Conservation (phyloP, 2,797 vertebrate species). For the Intellagama lesueurii region DNA sequence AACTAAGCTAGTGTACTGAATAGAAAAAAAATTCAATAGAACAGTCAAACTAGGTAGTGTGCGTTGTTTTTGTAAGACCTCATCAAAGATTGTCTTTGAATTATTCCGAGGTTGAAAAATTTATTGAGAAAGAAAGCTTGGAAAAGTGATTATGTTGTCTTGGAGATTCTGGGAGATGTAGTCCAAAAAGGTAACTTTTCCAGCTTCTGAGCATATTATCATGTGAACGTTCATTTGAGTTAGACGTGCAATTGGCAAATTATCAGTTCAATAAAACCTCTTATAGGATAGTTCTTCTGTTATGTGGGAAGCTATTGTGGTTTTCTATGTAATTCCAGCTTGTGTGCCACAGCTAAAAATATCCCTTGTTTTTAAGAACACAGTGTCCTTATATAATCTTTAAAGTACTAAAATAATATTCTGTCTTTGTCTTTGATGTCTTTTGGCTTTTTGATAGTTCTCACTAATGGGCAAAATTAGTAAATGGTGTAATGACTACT, state of each 20-base stretch:
- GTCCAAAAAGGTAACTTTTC: too few species aligned
- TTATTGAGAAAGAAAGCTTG: too few species aligned
- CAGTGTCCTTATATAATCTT: slow-evolving; percentile 63
- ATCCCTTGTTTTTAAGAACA: slow-evolving; percentile 65
- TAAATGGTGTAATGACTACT: slow-evolving; percentile 43
- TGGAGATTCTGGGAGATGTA: too few species aligned
- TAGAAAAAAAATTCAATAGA: neutral
- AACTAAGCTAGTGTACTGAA: neutral
- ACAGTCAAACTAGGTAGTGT: slow-evolving; percentile 38
- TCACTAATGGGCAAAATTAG: slow-evolving; percentile 29
- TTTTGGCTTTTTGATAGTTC: slow-evolving; percentile 37
- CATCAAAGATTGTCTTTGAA: slow-evolving; percentile 51
- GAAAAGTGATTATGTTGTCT: too few species aligned
- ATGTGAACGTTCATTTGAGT: slow-evolving; percentile 62
- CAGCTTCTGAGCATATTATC: neutral
- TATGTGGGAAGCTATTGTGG: slow-evolving; percentile 35
- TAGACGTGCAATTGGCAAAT: slow-evolving; percentile 37
- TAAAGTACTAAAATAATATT: slow-evolving; percentile 51
- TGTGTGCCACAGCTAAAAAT: slow-evolving; percentile 62
- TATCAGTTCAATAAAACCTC: slow-evolving; percentile 37
- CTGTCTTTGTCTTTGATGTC: slow-evolving; percentile 57
- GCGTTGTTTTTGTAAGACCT: slow-evolving; percentile 57
- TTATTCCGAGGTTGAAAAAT: neutral
- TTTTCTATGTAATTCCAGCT: slow-evolving; percentile 45
- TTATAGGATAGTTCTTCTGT: slow-evolving; percentile 28